phyloP scores from a whole-genome alignment of 2,888 invertebrate genomes.

The Chelonus formosanus region DNA sequence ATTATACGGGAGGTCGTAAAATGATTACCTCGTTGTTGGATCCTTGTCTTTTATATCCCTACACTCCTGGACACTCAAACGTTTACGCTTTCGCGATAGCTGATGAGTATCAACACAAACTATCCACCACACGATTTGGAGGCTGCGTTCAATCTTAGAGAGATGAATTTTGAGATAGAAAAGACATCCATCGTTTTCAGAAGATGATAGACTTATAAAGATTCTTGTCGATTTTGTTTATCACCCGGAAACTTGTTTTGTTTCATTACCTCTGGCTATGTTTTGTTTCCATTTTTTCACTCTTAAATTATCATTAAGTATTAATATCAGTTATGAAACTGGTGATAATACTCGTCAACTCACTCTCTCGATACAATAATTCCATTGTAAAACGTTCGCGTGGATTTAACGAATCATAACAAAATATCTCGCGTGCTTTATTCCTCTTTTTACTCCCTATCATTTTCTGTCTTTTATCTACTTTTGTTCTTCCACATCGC shows the following conservation, averaged over 20 bases:
- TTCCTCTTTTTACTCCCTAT: background rate
- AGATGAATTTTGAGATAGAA: constrained; percentile 16
- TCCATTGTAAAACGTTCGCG: constrained; percentile 44
- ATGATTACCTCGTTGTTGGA: constrained; percentile 47
- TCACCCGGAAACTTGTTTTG: background rate
- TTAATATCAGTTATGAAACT: no score
- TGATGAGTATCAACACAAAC: constrained; percentile 12
- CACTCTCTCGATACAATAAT: no score
- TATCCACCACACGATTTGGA: constrained; percentile 15
- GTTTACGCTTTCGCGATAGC: constrained; percentile 8
- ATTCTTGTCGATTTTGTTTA: constrained; percentile 2
- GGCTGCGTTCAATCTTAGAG: background rate
- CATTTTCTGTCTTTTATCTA: no score
- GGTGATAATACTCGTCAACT: no score
- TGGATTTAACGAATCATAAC: constrained; percentile 56
- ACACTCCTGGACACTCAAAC: constrained; percentile 12
- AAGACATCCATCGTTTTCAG: constrained; percentile 12
- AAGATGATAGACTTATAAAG: constrained; percentile 14
- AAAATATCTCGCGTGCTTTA: constrained; percentile 36
- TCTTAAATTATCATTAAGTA: constrained; percentile 1
- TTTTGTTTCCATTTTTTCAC: background rate
- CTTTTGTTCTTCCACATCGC: no score
- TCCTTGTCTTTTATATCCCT: constrained; percentile 19
- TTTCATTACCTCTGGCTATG: background rate
- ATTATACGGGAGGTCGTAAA: constrained; percentile 55